Evolutionary conservation across 30 jellyfish, hydroid and myxozoan genomes (phyloP), one percentile per base, ranked within the genome.

Genomic region (Mastigias papua): DNA sequence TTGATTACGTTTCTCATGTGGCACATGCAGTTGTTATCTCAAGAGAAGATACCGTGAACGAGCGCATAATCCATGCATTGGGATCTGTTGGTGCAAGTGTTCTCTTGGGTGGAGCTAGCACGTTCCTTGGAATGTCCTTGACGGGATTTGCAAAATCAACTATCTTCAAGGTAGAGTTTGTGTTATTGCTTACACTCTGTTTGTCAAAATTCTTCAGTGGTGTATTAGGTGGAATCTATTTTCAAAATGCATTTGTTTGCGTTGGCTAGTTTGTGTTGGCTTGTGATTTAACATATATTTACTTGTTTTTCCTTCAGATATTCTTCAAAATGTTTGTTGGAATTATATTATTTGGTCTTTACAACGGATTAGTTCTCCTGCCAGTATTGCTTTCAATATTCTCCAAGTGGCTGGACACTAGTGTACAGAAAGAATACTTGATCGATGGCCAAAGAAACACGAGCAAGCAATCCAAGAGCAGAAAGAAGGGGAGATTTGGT

Each of bases 321-420:
- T 88, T 88, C 63, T 88, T 88, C 88, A 88, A 88, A 61, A 88
- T 88, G 96, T 70, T 88, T 34, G 29, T 88, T 66, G 96, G 96
- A 25, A 88, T 88, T 1, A 85, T 88, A 9, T 32, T 77, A 6
- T 42, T 88, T 37, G 96, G 92, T 15, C 80, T 88, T 9, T 69
- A 51, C 78, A 88, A 88, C 48, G 96, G 96, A 34, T 70, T 88
- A 22, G 88, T 66, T 46, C 73, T 88, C 21, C 29, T 88, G 42
- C 96, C 96, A 25, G 96, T 88, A 0, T 35, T 88, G 46, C 69
- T 88, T 31, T 88, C 96, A 23, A 33, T 64, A 22, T 71, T 84
- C 72, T 42, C 77, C 27, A 67, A 34, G 0, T 29, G 37, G 32
- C n/a, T 84, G 1, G 22, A 57, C 66, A 25, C 54, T 30, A 69